Percentiles rank a stretch among this genome's conserved stretches.
These are phyloP conservation scores for Chaetodon trifasciatus DNA, from an alignment of 2,797 vertebrate species.

Conservation along the genomic window DNA sequence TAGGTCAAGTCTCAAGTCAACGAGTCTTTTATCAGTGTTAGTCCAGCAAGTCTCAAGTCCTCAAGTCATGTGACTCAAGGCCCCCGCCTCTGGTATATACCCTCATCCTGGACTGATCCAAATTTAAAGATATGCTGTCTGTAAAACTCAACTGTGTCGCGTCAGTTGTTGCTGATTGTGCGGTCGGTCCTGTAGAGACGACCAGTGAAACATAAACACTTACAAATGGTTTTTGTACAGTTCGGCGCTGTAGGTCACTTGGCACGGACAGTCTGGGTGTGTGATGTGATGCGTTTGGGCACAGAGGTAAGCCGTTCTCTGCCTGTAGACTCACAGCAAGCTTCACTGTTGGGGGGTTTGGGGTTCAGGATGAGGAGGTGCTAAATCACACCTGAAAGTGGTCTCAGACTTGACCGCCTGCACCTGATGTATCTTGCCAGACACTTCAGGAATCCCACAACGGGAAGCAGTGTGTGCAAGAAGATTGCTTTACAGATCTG, in stretches of 20 bases:
- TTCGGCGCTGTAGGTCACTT: constrained; percentile 34
- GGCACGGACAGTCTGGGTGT: constrained; percentile 50
- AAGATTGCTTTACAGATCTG: constrained; percentile 17
- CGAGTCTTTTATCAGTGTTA: no score
- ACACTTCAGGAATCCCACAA: constrained; percentile 3
- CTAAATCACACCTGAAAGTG: constrained; percentile 35
- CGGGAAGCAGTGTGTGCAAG: background rate
- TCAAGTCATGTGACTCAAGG: no score
- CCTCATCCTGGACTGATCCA: constrained; percentile 58
- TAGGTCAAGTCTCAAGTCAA: no score
- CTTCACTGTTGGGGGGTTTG: constrained; percentile 35
- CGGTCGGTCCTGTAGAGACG: constrained; percentile 49
- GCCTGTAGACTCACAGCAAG: constrained; percentile 34
- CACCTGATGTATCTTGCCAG: constrained; percentile 10
- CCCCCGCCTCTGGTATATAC: constrained; percentile 17
- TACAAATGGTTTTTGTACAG: constrained; percentile 18
- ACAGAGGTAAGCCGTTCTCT: constrained; percentile 51
- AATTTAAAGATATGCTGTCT: background rate
- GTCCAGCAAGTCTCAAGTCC: no score
- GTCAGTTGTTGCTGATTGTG: constrained; percentile 46
- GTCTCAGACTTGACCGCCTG: constrained; percentile 18
- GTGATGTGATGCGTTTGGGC: constrained; percentile 29
- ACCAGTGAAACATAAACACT: constrained; percentile 32
- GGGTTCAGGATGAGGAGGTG: constrained; percentile 42
- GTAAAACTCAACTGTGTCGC: constrained; percentile 7